Conservation (phyloP, 2,797 vertebrate genomes). For the Cyprinella venusta region DNA sequence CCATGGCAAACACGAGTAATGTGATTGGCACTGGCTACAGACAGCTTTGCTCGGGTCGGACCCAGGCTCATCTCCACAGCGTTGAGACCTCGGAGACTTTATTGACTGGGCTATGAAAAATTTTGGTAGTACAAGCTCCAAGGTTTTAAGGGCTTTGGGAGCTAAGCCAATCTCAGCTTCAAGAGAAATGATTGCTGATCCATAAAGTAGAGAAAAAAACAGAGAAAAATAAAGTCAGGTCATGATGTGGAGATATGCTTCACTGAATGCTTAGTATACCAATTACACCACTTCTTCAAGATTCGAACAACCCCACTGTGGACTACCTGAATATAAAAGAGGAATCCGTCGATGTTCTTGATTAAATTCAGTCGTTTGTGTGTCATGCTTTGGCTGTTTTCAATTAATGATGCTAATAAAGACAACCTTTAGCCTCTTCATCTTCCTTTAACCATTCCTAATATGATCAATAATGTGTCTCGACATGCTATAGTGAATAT, state of each 20-base stretch:
- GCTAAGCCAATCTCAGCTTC: slow-evolving; percentile 60
- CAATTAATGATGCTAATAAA: slow-evolving; percentile 62
- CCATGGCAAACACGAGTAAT: not conserved
- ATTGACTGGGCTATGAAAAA: slow-evolving; percentile 52
- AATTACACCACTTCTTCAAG: slow-evolving; percentile 14
- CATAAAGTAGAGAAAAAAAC: slow-evolving; percentile 22
- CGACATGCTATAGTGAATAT: slow-evolving; percentile 59
- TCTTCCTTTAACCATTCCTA: slow-evolving; percentile 62
- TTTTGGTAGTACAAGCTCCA: slow-evolving; percentile 53
- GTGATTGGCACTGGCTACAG: slow-evolving; percentile 32
- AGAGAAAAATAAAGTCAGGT: slow-evolving; percentile 6
- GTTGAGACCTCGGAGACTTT: slow-evolving; percentile 53
- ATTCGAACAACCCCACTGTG: not conserved
- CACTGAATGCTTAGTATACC: slow-evolving; percentile 13
- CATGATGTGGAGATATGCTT: slow-evolving; percentile 17
- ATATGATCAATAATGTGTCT: slow-evolving; percentile 66
- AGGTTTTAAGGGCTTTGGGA: slow-evolving; percentile 61
- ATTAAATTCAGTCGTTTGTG: slow-evolving; percentile 34
- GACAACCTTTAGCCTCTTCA: slow-evolving; percentile 58
- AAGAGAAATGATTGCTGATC: slow-evolving; percentile 55
- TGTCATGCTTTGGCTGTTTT: slow-evolving; percentile 20
- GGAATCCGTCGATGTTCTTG: not conserved
- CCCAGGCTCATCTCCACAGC: slow-evolving; percentile 35
- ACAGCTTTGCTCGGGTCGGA: not conserved
- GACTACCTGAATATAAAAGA: not conserved